phyloP scores from a whole-genome alignment of 2,797 vertebrate species.

The Lepus oiostolus region DNA sequence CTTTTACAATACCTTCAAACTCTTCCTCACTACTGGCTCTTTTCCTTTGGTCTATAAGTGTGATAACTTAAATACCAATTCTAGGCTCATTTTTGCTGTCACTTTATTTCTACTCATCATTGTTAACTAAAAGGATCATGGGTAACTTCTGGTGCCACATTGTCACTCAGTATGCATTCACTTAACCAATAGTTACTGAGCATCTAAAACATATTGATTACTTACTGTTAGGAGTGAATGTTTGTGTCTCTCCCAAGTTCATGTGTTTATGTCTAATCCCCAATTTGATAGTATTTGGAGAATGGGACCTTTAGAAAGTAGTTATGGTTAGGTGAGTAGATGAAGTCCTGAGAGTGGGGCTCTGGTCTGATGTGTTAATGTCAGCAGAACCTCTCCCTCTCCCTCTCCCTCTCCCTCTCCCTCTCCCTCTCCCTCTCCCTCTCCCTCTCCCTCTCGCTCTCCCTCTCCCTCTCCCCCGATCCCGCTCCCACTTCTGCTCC shows the following conservation, averaged over 20 bases:
- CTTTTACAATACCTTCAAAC: not conserved
- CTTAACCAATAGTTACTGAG: not conserved
- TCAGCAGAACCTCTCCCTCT: not conserved
- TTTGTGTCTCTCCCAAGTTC: not conserved
- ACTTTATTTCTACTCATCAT: not conserved
- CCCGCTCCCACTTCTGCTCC: too few relatives aligned
- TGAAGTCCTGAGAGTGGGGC: not conserved
- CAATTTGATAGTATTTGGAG: not conserved
- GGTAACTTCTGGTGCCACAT: not conserved
- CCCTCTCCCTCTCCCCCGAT: too few relatives aligned
- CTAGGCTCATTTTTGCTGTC: not conserved
- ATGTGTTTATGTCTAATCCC: not conserved
- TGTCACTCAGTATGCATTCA: not conserved
- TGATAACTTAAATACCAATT: not conserved
- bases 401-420: too few relatives aligned
- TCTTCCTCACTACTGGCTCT: not conserved
- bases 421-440: too few relatives aligned
- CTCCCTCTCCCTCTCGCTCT: too few relatives aligned
- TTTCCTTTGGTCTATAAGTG: not conserved
- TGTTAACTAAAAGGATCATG: not conserved
- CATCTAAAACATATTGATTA: not conserved
- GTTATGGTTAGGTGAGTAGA: not conserved
- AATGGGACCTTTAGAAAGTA: not conserved
- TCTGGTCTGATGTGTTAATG: not conserved
- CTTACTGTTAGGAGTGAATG: not conserved